Conservation (phyloP, 2,113 vertebrate species). For the Carassius carassius region DNA sequence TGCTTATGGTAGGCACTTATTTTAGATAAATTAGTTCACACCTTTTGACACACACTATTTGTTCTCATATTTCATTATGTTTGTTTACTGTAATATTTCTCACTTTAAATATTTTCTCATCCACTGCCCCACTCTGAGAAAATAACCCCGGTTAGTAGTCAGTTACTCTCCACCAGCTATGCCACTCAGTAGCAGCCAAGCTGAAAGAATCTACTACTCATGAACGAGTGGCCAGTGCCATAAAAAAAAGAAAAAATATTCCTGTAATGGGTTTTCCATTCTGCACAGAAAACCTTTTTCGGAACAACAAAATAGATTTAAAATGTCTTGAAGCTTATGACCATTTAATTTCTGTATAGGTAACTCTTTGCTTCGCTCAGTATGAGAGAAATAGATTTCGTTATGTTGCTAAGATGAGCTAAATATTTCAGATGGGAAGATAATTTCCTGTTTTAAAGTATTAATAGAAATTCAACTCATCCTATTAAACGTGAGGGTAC, state of each 20-base stretch:
- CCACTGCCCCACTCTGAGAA: neutral
- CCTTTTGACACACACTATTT: neutral
- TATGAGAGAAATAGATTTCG: neutral
- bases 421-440: neutral
- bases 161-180: neutral
- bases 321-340: neutral
- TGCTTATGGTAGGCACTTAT: neutral
- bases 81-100: neutral
- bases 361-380: neutral
- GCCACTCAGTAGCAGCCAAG: neutral
- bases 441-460: neutral
- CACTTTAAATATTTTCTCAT: neutral
- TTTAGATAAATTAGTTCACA: neutral
- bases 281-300: neutral
- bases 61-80: neutral
- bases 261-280: neutral
- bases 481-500: neutral
- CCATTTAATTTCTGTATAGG: neutral
- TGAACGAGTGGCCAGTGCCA: neutral
- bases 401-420: neutral
- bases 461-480: neutral
- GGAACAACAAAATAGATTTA: neutral
- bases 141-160: neutral
- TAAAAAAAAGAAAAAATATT: neutral
- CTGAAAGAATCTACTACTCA: neutral